Evolutionary conservation across 2,113 vertebrate species (phyloP).

Genomic region (Crypturellus undulatus): DNA sequence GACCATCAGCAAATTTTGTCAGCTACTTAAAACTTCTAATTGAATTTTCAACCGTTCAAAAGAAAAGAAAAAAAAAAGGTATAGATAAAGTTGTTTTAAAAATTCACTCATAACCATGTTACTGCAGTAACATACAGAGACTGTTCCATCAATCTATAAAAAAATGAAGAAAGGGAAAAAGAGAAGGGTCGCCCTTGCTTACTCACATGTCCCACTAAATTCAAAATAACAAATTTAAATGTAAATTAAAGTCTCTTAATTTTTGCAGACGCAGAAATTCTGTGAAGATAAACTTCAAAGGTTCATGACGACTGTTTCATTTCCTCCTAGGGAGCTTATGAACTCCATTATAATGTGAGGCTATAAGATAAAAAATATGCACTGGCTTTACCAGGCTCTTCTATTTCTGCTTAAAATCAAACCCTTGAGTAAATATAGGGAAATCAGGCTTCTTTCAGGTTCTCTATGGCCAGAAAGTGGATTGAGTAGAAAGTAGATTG

Average conservation of each 20-base stretch:
- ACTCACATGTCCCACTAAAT: not conserved
- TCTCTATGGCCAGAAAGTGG: not conserved
- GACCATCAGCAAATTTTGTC: not conserved
- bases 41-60: not conserved
- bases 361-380: not conserved
- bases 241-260: slow-evolving; percentile 5
- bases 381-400: not conserved
- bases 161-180: not conserved
- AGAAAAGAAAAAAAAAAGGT: not conserved
- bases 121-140: not conserved
- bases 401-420: not conserved
- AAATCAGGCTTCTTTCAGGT: not conserved
- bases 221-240: slow-evolving; percentile 39
- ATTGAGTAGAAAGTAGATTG: not conserved
- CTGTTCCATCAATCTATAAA: not conserved
- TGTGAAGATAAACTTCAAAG: slow-evolving; percentile 55
- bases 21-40: not conserved
- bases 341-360: not conserved
- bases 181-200: not conserved
- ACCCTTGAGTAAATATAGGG: not conserved
- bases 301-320: not conserved
- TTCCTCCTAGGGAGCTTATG: not conserved
- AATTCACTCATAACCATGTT: not conserved
- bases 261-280: slow-evolving; percentile 1
- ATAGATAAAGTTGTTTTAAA: not conserved